A percentile compares a stretch with the other conserved stretches of the same genome.
phyloP scores from a whole-genome alignment of 2,113 vertebrate species.

The Xenus cinereus region DNA sequence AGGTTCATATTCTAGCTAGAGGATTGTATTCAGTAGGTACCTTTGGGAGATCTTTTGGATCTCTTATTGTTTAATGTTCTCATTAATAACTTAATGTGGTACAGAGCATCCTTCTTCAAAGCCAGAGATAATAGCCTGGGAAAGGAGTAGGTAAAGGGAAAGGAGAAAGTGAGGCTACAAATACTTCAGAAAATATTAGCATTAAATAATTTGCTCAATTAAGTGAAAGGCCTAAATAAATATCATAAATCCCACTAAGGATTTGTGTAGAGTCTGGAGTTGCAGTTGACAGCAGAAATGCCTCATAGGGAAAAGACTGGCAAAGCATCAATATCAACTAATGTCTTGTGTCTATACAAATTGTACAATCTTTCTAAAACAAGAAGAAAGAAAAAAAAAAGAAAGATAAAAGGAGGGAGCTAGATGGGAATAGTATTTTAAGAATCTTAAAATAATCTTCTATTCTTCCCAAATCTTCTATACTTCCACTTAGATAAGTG shows the following conservation, averaged over 20 bases:
- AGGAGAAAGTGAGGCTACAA: not conserved
- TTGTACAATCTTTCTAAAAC: not conserved
- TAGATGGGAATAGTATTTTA: not conserved
- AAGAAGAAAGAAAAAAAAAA: not conserved
- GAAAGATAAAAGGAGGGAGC: fast-evolving
- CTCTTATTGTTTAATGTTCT: not conserved
- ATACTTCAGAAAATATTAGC: not conserved
- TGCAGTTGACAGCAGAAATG: not conserved
- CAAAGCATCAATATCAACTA: not conserved
- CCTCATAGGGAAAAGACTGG: not conserved
- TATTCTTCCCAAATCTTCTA: not conserved
- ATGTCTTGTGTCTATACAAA: not conserved
- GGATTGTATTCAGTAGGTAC: not conserved
- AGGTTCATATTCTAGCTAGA: not conserved
- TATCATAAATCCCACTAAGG: not conserved
- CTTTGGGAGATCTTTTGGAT: not conserved
- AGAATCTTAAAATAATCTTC: not conserved
- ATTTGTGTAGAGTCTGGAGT: not conserved
- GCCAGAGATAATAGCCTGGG: not conserved
- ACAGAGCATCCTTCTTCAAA: not conserved
- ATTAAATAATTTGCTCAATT: not conserved
- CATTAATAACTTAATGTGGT: not conserved
- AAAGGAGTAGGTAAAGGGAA: not conserved
- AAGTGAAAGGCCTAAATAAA: not conserved
- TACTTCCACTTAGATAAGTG: not conserved